Percentiles rank a stretch among this genome's conserved stretches.
Conservation (phyloP, 1,140 invertebrate species). For the Telenomus remus region DNA sequence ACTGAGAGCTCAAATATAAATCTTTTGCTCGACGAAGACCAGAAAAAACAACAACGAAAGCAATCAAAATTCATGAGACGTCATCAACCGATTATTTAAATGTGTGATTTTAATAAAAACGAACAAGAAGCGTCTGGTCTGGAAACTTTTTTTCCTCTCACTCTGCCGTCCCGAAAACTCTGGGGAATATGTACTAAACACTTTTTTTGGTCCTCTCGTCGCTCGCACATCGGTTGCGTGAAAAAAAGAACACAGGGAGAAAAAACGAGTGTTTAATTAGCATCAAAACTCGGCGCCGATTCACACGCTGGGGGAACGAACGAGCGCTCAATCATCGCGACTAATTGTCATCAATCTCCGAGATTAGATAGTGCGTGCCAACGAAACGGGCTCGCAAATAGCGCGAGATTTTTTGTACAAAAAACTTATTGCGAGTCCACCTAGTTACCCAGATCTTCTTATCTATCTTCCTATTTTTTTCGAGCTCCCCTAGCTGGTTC, state of each 20-base stretch:
- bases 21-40: not conserved
- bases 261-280: constrained; percentile 13
- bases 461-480: constrained; percentile 45
- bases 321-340: constrained; percentile 11
- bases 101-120: constrained; percentile 28
- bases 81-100: constrained; percentile 42
- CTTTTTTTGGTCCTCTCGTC: constrained; percentile 12
- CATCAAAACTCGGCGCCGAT: constrained; percentile 5
- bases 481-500: constrained; percentile 44
- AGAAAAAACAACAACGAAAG: constrained; percentile 8
- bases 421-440: constrained; percentile 26
- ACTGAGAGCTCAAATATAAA: not conserved
- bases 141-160: constrained; percentile 12
- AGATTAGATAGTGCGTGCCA: constrained; percentile 16
- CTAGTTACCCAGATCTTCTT: constrained; percentile 47
- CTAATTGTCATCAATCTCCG: constrained; percentile 23
- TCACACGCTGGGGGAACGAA: constrained; percentile 7
- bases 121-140: constrained; percentile 34
- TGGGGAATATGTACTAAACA: constrained; percentile 29
- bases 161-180: constrained; percentile 6
- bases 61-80: constrained; percentile 31
- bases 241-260: no score
- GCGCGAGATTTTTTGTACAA: constrained; percentile 24
- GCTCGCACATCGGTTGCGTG: no score
- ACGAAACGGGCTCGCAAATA: constrained; percentile 22